Percentiles rank a stretch among this genome's conserved stretches.
Evolutionary conservation across 2,888 invertebrate species (phyloP).

Genomic region (Teinopalpus imperialis): DNA sequence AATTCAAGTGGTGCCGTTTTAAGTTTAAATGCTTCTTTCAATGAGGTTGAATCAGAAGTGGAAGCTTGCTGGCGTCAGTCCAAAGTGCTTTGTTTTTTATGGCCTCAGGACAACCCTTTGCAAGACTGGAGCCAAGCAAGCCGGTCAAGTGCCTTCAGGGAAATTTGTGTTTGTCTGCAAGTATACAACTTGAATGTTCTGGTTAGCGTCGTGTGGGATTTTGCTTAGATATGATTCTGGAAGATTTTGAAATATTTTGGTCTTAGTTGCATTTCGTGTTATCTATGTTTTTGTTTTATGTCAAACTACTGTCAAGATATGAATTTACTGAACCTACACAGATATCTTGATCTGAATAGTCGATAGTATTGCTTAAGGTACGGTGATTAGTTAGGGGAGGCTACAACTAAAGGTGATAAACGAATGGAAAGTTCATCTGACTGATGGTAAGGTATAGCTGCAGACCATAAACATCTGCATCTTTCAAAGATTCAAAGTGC

Average conservation of each 20-base stretch:
- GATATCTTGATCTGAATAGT: too few species aligned
- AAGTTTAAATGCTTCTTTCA: conserved; percentile 68
- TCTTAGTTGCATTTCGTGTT: conserved; percentile 3
- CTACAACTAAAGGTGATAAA: too few species aligned
- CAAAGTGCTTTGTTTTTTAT: conserved; percentile 77
- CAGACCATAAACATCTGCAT: too few species aligned
- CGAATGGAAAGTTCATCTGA: too few species aligned
- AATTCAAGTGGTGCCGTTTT: conserved; percentile 60
- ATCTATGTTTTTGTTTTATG: too few species aligned
- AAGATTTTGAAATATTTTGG: conserved; percentile 3
- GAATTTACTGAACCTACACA: too few species aligned
- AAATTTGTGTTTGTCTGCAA: conserved; percentile 45
- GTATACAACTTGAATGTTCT: conserved; percentile 30
- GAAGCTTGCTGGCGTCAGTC: conserved; percentile 62
- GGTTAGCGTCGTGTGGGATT: conserved; percentile 29
- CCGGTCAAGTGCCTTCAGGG: conserved; percentile 57
- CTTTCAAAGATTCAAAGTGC: too few species aligned
- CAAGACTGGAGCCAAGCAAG: conserved; percentile 52
- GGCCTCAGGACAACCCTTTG: conserved; percentile 48
- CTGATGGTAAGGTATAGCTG: too few species aligned
- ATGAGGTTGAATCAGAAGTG: conserved; percentile 52
- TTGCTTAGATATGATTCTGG: conserved; percentile 9
- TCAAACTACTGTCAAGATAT: too few species aligned
- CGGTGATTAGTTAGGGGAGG: too few species aligned
- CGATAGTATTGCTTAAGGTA: too few species aligned